These are phyloP conservation scores for Fabriciana adippe DNA, from an alignment of 2,888 invertebrate species.

Conservation along the genomic window DNA sequence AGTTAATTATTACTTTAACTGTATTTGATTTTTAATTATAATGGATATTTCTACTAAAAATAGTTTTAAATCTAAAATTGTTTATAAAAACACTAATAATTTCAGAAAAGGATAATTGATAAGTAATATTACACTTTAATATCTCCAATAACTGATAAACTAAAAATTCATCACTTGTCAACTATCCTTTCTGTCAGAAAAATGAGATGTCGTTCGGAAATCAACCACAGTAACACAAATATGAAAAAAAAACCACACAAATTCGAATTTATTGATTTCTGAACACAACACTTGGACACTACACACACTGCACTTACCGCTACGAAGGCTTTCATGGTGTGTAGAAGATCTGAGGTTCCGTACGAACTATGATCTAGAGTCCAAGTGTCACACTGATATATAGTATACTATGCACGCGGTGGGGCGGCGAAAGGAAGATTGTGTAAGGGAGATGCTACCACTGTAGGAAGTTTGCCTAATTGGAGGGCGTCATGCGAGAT, in stretches of 20 bases:
- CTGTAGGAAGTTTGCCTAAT: slow-evolving; percentile 73
- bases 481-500: slow-evolving; percentile 66
- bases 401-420: slow-evolving; percentile 58
- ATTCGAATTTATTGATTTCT: slow-evolving; percentile 56
- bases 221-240: slow-evolving; percentile 2
- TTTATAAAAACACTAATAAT: not conserved
- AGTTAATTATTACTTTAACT: not conserved
- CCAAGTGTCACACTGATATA: slow-evolving; percentile 69
- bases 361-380: slow-evolving; percentile 68
- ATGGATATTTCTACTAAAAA: too few species aligned
- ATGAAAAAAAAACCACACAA: not conserved
- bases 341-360: slow-evolving; percentile 74
- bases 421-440: slow-evolving; percentile 80
- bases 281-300: slow-evolving; percentile 47
- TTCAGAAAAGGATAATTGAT: slow-evolving; percentile 19
- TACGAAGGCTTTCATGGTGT: slow-evolving; percentile 81
- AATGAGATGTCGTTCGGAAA: not conserved
- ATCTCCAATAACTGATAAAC: not conserved
- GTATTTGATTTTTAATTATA: too few species aligned
- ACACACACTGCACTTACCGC: slow-evolving; percentile 76
- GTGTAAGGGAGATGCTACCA: slow-evolving; percentile 77
- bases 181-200: slow-evolving; percentile 12
- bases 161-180: not conserved
- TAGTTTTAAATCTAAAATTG: too few species aligned
- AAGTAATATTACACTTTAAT: not conserved